phyloP scores from a whole-genome alignment of 1,140 invertebrate genomes.

The Telenomus remus region DNA sequence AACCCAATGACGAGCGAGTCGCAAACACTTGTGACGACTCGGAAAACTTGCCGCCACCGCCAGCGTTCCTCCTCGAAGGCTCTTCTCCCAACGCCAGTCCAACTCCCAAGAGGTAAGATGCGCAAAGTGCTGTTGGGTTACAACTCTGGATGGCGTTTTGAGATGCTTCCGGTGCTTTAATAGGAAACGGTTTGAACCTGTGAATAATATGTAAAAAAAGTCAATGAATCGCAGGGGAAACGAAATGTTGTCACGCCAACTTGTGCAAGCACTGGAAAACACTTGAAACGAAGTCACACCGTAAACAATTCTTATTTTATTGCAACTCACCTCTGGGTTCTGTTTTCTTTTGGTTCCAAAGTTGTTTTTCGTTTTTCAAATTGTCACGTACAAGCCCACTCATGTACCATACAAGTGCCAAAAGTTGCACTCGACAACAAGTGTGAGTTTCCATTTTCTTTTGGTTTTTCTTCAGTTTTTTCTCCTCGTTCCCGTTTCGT shows the following conservation, averaged over 20 bases:
- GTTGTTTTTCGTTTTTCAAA: conserved; percentile 1
- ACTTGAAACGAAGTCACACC: background rate
- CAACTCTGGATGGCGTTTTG: conserved; percentile 5
- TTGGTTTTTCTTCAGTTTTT: conserved; percentile 2
- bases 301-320: background rate
- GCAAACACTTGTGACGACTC: conserved; percentile 67
- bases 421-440: conserved; percentile 7
- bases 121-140: conserved; percentile 9
- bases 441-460: background rate
- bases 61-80: conserved; percentile 86
- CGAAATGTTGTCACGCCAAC: too few species aligned
- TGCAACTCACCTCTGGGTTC: background rate
- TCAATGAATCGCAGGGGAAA: too few species aligned
- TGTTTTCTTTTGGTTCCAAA: background rate
- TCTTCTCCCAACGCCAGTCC: conserved; percentile 70
- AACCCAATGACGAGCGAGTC: conserved; percentile 56
- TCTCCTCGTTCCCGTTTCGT: background rate
- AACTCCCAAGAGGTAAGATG: conserved; percentile 63
- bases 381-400: conserved; percentile 13
- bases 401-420: conserved; percentile 1
- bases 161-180: conserved; percentile 7
- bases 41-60: conserved; percentile 88
- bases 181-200: background rate
- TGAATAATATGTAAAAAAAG: too few species aligned
- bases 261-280: background rate